Base-by-base conservation (phyloP, 2,797 vertebrate genomes). In the Pseudopleuronectes americanus region DNA sequence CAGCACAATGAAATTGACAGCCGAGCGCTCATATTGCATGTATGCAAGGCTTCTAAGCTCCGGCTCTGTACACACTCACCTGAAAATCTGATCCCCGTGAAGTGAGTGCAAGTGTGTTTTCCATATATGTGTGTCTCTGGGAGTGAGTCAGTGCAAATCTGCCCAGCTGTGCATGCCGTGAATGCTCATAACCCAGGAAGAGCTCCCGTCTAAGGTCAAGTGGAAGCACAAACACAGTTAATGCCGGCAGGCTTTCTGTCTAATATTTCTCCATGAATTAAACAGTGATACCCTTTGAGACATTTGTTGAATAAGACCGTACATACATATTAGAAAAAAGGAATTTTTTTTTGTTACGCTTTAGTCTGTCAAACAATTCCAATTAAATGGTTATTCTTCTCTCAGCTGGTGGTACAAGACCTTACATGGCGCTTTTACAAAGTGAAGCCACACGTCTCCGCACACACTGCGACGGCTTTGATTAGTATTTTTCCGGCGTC, bases 191-290 rank as follows among this genome's bases (percentile, higher is more conserved):
- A 82, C 75, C 76, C 57, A 56, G 71, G 71, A 81, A 66, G 68
- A 83, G 68, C 58, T 33, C 13, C 64, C 47, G 67, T 75, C 71
- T 62, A 48, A 88, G 88, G 88, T 91, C 87, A 88, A 90, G 74
- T 85, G 79, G 78, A 73, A 77, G 73, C 74, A 81, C 75, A 86
- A 79, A 81, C 76, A 66, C 41, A 21, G 38, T 26, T 80, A 67
- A 74, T 83, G 57, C 74, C n/a, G 17, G 31, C 22, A 47, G 64
- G 58, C 21, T 65, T 68, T 31, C n/a, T 51, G 54, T 45, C 19
- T 72, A 41, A 64, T 74, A 47, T 68, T 22, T 68, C 68, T 60
- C 21, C 38, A 22, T 48, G 54, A 74, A 73, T 64, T 19, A 59
- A 65, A 57, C 19, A 21, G 33, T 12, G 59, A 77, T 67, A 52